Evolutionary conservation across 2,888 invertebrate species (phyloP).

Genomic region (Deilephila elpenor): DNA sequence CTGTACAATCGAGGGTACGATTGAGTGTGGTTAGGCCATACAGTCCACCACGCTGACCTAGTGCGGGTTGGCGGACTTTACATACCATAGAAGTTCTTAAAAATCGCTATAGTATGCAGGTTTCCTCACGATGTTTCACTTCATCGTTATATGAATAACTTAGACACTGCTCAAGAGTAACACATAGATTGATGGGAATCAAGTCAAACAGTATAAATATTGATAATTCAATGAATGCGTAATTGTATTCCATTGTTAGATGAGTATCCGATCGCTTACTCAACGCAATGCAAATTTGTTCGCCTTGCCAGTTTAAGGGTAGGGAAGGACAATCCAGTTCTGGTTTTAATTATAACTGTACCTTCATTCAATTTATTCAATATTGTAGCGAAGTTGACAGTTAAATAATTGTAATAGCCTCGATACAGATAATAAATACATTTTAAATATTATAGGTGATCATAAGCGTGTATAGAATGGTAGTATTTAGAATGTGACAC

Average conservation of each 20-base stretch:
- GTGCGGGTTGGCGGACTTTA: no score
- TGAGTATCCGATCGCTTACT: conserved; percentile 24
- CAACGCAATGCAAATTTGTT: conserved; percentile 34
- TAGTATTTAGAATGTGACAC: neutral
- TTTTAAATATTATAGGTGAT: neutral
- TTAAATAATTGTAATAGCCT: conserved; percentile 7
- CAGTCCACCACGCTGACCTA: no score
- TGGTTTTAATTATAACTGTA: conserved; percentile 28
- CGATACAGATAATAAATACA: no score
- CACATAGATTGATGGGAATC: neutral
- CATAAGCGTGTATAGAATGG: neutral
- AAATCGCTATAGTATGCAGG: no score
- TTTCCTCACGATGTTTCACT: no score
- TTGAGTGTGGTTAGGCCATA: no score
- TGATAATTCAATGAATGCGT: conserved; percentile 18
- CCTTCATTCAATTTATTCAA: conserved; percentile 10
- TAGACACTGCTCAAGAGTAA: no score
- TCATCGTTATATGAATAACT: no score
- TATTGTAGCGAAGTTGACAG: neutral
- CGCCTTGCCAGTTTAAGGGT: conserved; percentile 29
- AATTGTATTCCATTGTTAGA: conserved; percentile 22
- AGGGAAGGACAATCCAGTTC: conserved; percentile 28
- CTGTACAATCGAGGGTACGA: no score
- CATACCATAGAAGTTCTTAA: no score
- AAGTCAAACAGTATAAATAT: conserved; percentile 15